Evolutionary conservation across 1,140 invertebrate genomes (phyloP), one percentile per base, ranked within the genome.

Genomic region (Rhopalosiphum maidis): DNA sequence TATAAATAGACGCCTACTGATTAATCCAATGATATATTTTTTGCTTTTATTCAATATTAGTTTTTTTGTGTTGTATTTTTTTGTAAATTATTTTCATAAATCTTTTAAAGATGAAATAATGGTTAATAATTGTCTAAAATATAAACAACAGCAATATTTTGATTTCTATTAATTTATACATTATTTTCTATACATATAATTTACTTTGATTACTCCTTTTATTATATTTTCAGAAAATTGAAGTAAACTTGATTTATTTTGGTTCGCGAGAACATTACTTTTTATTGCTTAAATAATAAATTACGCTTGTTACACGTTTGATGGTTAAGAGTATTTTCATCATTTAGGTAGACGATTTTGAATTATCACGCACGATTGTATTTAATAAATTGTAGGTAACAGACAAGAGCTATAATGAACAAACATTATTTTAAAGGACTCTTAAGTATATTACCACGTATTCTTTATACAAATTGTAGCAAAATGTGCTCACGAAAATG

Each of bases 341-440:
- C 87, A 54, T 88, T 88, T 48, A 87, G 86, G 5, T 51, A 51
- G 87, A 51, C 18, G n/a, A 88, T 88, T 88, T 88, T 51, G 46
- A 88, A 88, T 88, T 55, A 89, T 55, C 48, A 89, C 51, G 51
- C 88, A 55, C 88, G 88, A 25, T 89, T 41, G 88, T 55, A 55
- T 55, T 55, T 54, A 89, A 55, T 89, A 89, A 89, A 55, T 89
- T 55, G 88, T 55, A n/a, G 30, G 60, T n/a, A 89, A 89, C 88
- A 55, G 35, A 55, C 88, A 55, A 54, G 35, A 89, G 51, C 35
- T 25, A 41, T 89, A 89, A 89, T 89, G 88, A 89, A 89, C 88
- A 37, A 89, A 54, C 88, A 89, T 89, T 89, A 55, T 89, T 89
- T 89, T 89, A 89, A 89, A 89, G n/a, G 48, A 89, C 88, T 89